phyloP scores from a whole-genome alignment of 2,113 vertebrate species.

The Crotalus horridus region DNA sequence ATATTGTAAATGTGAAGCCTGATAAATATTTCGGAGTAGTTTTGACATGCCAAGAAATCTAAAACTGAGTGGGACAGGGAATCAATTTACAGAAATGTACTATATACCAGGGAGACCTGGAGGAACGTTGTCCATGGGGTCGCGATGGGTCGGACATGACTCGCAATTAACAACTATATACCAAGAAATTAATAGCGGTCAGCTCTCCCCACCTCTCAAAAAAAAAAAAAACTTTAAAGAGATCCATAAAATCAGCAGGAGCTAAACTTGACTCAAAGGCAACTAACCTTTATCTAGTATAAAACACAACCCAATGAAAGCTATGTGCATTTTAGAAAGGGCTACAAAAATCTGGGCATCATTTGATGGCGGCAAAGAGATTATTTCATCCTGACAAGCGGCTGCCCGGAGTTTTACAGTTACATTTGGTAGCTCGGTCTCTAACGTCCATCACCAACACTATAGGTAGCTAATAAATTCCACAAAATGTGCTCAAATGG shows the following conservation, averaged over 20 bases:
- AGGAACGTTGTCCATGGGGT: no score
- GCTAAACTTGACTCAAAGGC: neutral
- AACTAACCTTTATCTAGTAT: neutral
- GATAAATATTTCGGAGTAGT: neutral
- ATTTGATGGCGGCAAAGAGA: neutral
- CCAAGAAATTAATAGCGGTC: neutral
- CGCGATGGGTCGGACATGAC: no score
- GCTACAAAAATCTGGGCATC: neutral
- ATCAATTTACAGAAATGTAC: neutral
- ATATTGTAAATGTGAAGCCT: neutral
- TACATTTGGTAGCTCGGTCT: neutral
- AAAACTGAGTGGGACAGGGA: neutral
- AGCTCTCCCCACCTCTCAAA: no score
- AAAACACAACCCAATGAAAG: neutral
- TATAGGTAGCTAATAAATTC: neutral
- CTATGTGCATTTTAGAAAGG: neutral
- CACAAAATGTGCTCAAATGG: neutral
- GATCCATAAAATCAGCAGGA: neutral
- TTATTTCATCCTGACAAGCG: neutral
- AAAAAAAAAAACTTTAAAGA: neutral
- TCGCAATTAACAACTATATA: neutral
- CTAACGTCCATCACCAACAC: neutral
- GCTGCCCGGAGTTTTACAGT: neutral
- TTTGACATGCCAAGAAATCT: neutral
- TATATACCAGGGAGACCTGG: neutral